phyloP scores from a whole-genome alignment of 2,888 invertebrate genomes.

The Papilio protenor region DNA sequence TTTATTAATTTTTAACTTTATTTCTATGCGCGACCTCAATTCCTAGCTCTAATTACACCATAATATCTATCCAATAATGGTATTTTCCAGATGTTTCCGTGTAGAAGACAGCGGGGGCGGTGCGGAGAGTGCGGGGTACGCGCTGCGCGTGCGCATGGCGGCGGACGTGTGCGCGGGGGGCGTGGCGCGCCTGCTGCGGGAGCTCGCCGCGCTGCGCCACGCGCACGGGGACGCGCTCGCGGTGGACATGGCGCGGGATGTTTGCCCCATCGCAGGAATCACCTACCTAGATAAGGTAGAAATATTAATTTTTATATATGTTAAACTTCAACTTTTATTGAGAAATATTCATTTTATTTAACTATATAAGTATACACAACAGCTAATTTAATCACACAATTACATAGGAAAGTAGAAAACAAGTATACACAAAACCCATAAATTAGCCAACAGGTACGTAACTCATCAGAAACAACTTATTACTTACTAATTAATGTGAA shows the following conservation, averaged over 20 bases:
- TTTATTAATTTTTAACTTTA: no score
- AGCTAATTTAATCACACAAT: no score
- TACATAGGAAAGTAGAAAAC: no score
- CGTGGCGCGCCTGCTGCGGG: constrained; percentile 65
- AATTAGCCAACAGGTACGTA: no score
- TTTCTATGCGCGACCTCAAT: no score
- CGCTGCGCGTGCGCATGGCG: constrained; percentile 80
- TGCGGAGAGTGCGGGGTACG: constrained; percentile 64
- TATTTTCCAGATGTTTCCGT: constrained; percentile 78
- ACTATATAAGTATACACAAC: no score
- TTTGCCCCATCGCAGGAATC: constrained; percentile 79
- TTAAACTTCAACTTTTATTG: neutral
- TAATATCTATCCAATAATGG: neutral
- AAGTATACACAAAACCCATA: no score
- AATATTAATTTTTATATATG: neutral
- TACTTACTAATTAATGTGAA: no score
- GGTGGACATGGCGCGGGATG: constrained; percentile 71
- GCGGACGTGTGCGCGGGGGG: constrained; percentile 66
- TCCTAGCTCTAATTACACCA: no score
- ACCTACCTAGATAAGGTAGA: constrained; percentile 84
- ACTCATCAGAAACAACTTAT: no score
- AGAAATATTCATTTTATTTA: no score
- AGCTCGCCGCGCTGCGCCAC: constrained; percentile 62
- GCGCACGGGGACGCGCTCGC: constrained; percentile 55
- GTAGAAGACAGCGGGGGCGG: constrained; percentile 64